Base-by-base conservation (phyloP, 2,113 vertebrate species). In the Carollia perspicillata region DNA sequence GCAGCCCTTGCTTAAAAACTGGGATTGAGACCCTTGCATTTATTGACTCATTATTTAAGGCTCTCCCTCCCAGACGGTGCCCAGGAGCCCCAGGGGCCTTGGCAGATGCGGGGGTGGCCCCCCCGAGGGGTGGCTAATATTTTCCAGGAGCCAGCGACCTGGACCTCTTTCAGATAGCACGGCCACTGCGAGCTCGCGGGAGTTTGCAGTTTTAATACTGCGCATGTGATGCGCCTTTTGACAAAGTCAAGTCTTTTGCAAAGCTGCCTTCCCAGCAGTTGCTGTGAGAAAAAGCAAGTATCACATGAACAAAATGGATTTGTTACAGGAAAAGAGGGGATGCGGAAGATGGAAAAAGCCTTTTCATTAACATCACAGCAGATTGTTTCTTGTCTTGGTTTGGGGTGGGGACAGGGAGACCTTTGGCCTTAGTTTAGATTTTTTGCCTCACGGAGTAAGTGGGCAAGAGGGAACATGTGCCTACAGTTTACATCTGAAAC, bases 41-140 rank as follows among this genome's bases (percentile, higher is more conserved):
- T 68, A 30, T n/a, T 68, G 30, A 33, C 35, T 72, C 2, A 5
- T 58, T 51, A 20, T 30, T 63, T 40, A 78, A 79, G 77, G 35
- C 55, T 6, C 5, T 51, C 75, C 4, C 84, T 58, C 26, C 4
- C 11, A 17, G 13, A 30, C 2, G 7, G 5, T 17, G 6, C 40
- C 69, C 5, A 2, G 40, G 44, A 47, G 2, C 5, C 53, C 44
- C 9, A 4, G 26, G 35, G 14, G 71, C 51, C 47, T 60, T 20
- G 16, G 65, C 33, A 26, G 22, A 14, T 51, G 78, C 22, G 8
- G 9, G 55, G 23, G 9, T 28, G 42, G 53, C 8, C 6, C 9
- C 8, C 6, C 9, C 8, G 9, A 0, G 6, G 28, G n/a, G 6
- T 49, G 5, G 30, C 51, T 28, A n/a, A 33, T 20, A 8, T 53